A percentile compares a stretch with the other conserved stretches of the same genome.
phyloP scores from a whole-genome alignment of 2,797 vertebrate genomes.

The Thamnophis elegans region DNA sequence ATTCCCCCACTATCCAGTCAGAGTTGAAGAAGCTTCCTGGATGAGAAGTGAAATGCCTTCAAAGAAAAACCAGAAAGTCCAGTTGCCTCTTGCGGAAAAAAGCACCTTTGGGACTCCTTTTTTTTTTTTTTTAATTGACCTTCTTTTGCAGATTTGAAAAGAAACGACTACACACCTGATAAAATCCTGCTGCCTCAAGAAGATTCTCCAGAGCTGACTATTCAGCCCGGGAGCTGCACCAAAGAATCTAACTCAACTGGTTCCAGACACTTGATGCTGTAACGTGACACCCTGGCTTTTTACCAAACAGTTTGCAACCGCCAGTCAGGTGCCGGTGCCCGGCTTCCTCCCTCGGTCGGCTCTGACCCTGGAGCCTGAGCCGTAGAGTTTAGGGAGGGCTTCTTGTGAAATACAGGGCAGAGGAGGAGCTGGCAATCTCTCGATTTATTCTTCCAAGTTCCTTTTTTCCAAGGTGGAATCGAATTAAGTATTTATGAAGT shows the following conservation, averaged over 20 bases:
- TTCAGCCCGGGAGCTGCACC: constrained; percentile 79
- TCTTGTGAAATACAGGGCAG: constrained; percentile 35
- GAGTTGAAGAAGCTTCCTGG: no score
- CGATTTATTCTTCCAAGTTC: constrained; percentile 34
- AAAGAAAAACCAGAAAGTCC: no score
- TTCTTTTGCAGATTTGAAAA: constrained; percentile 84
- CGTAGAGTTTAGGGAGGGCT: constrained; percentile 14
- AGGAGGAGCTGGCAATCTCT: constrained; percentile 39
- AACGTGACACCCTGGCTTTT: constrained; percentile 55
- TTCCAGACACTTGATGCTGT: constrained; percentile 90
- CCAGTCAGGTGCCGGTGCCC: constrained; percentile 45
- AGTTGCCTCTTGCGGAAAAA: no score
- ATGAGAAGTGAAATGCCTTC: no score
- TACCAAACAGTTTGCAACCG: constrained; percentile 42
- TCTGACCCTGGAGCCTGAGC: constrained; percentile 34
- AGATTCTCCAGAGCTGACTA: constrained; percentile 79
- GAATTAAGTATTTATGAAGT: constrained; percentile 63
- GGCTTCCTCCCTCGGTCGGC: constrained; percentile 34
- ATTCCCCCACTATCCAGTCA: no score
- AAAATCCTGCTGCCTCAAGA: constrained; percentile 89
- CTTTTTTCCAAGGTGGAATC: constrained; percentile 48
- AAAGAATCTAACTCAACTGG: constrained; percentile 83
- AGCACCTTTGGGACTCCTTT: no score
- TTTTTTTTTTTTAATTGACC: background rate
- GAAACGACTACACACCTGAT: constrained; percentile 97